Evolutionary conservation across 1,140 invertebrate genomes (phyloP).

Genomic region (Thaumatotibia leucotreta): DNA sequence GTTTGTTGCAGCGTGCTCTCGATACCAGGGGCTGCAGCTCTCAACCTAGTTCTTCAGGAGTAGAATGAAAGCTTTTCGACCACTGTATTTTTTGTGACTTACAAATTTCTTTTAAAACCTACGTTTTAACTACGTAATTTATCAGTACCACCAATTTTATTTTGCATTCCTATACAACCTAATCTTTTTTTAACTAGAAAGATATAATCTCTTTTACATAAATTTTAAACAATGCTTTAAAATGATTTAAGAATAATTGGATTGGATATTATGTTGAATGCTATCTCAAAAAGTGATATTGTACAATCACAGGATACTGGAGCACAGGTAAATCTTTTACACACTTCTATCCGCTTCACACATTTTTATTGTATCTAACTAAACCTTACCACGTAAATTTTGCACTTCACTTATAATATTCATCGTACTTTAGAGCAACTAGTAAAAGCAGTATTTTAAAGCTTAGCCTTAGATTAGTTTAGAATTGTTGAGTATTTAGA

Average conservation of each 20-base stretch:
- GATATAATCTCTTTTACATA: constrained; percentile 9
- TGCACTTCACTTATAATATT: constrained; percentile 7
- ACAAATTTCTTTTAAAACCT: background rate
- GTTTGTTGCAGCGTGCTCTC: constrained; percentile 68
- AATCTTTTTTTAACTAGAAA: constrained; percentile 8
- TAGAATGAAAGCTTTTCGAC: constrained; percentile 41
- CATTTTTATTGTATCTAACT: constrained; percentile 14
- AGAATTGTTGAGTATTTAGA: constrained; percentile 48
- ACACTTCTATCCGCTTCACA: constrained; percentile 27
- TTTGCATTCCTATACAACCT: constrained; percentile 13
- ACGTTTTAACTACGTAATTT: background rate
- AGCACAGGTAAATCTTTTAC: constrained; percentile 57
- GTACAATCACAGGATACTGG: constrained; percentile 20
- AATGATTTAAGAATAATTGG: background rate
- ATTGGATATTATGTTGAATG: constrained; percentile 16
- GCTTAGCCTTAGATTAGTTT: constrained; percentile 52
- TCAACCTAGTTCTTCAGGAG: constrained; percentile 50
- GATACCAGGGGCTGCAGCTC: constrained; percentile 56
- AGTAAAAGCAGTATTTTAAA: constrained; percentile 29
- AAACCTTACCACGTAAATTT: background rate
- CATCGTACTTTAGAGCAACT: constrained; percentile 23
- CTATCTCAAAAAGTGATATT: constrained; percentile 8
- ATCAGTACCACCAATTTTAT: constrained; percentile 12
- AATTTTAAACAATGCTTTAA: no score
- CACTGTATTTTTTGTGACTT: constrained; percentile 13